A percentile compares a stretch with the other conserved stretches of the same genome.
phyloP scores from a whole-genome alignment of 2,797 vertebrate species.

The Clamator glandarius region DNA sequence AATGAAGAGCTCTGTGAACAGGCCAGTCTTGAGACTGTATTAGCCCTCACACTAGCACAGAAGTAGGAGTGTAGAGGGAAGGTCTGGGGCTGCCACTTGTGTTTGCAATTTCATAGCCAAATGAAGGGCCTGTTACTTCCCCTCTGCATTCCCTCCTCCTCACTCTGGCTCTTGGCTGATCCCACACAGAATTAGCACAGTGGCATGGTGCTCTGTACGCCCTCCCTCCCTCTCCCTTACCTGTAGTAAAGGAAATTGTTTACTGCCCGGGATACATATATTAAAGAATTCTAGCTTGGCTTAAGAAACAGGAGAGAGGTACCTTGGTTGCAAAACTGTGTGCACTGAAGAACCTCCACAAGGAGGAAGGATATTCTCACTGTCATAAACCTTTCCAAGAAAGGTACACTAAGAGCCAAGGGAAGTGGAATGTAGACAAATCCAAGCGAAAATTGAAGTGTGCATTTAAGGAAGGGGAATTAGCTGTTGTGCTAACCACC shows the following conservation, averaged over 20 bases:
- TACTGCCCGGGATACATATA: neutral
- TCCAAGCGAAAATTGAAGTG: neutral
- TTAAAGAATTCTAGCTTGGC: neutral
- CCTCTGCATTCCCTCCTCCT: constrained; percentile 13
- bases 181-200: constrained; percentile 3
- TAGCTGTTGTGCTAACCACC: neutral
- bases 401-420: neutral
- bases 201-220: neutral
- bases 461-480: neutral
- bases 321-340: neutral
- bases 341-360: neutral
- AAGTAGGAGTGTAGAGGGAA: constrained; percentile 25
- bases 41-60: neutral
- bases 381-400: neutral
- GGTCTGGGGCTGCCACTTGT: constrained; percentile 40
- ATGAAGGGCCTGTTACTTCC: constrained; percentile 7
- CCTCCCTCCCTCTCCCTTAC: constrained; percentile 1
- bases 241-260: neutral
- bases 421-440: neutral
- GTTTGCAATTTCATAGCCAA: constrained; percentile 43
- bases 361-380: neutral
- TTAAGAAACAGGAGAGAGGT: neutral
- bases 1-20: neutral
- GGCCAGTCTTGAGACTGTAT: neutral
- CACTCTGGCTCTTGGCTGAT: constrained; percentile 2